Conservation (phyloP, 1,140 invertebrate genomes). For the Drosophila pseudoobscura region DNA sequence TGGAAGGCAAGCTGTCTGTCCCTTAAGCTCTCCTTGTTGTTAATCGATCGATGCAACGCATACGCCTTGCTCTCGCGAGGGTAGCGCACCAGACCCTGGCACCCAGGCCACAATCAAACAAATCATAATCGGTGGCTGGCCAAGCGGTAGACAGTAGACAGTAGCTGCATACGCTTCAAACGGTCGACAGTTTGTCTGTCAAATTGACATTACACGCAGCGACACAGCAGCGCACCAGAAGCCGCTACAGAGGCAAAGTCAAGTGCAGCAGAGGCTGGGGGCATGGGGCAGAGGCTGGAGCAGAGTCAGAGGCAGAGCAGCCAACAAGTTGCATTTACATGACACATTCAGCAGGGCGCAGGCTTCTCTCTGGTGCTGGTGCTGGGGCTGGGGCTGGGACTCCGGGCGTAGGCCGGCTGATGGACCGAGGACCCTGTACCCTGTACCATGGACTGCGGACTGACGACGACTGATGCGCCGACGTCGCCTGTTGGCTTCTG, state of each 20-base stretch:
- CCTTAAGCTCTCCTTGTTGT: too few relatives aligned
- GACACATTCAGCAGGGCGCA: slow-evolving; percentile 41
- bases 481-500: slow-evolving; percentile 72
- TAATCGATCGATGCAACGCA: background rate
- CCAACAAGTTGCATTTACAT: slow-evolving; percentile 78
- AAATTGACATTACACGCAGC: slow-evolving; percentile 78
- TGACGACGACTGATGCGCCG: slow-evolving; percentile 58
- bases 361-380: too few relatives aligned
- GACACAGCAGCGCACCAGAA: slow-evolving; percentile 21
- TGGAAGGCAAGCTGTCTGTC: too few relatives aligned
- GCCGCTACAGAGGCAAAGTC: slow-evolving; percentile 31
- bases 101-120: slow-evolving; percentile 37
- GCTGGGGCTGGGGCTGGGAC: background rate
- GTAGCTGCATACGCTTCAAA: slow-evolving; percentile 80
- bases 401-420: slow-evolving; percentile 67
- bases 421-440: too few relatives aligned
- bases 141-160: slow-evolving; percentile 54
- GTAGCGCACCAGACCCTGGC: slow-evolving; percentile 29
- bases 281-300: slow-evolving; percentile 19
- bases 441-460: slow-evolving; percentile 9
- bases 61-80: background rate
- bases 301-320: slow-evolving; percentile 27
- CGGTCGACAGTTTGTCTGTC: slow-evolving; percentile 82
- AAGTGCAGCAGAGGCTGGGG: slow-evolving; percentile 33
- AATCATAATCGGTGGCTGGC: slow-evolving; percentile 74